Conservation (phyloP, 2,888 invertebrate genomes). For the Glyphotaelius pellucidus region DNA sequence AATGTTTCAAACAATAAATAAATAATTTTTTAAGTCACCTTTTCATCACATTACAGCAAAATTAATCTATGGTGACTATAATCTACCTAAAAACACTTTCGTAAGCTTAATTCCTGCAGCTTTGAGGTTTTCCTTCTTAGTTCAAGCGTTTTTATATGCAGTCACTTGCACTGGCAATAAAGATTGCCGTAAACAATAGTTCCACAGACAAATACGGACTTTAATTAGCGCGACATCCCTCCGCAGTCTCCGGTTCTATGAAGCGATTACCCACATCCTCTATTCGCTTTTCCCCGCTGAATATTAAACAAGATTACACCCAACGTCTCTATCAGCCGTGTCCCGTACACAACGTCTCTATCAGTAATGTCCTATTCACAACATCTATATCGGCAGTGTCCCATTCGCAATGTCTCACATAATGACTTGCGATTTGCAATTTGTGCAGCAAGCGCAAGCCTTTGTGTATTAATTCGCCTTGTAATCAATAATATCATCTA, state of each 20-base stretch:
- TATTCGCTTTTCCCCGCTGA: slow-evolving; percentile 13
- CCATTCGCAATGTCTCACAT: neutral
- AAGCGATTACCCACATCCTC: slow-evolving; percentile 37
- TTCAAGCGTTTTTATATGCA: neutral
- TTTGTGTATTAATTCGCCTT: slow-evolving; percentile 8
- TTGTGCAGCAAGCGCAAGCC: neutral
- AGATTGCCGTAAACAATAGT: neutral
- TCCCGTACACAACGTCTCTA: neutral
- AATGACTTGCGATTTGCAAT: neutral
- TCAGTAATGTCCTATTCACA: neutral
- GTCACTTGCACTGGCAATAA: neutral
- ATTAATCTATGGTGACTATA: too few species aligned
- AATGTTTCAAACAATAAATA: too few species aligned
- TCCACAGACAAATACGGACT: neutral
- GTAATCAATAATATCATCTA: neutral
- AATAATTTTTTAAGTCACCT: too few species aligned
- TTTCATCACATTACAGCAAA: too few species aligned
- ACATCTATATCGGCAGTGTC: slow-evolving; percentile 9
- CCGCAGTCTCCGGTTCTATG: neutral
- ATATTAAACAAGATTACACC: neutral
- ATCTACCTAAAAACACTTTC: too few species aligned
- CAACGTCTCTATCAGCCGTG: neutral
- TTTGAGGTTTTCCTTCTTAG: neutral
- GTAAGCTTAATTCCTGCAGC: neutral
- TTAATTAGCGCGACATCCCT: slow-evolving; percentile 36